These are phyloP conservation scores for Salminus brasiliensis DNA, from an alignment of 2,113 vertebrate species.

Conservation along the genomic window DNA sequence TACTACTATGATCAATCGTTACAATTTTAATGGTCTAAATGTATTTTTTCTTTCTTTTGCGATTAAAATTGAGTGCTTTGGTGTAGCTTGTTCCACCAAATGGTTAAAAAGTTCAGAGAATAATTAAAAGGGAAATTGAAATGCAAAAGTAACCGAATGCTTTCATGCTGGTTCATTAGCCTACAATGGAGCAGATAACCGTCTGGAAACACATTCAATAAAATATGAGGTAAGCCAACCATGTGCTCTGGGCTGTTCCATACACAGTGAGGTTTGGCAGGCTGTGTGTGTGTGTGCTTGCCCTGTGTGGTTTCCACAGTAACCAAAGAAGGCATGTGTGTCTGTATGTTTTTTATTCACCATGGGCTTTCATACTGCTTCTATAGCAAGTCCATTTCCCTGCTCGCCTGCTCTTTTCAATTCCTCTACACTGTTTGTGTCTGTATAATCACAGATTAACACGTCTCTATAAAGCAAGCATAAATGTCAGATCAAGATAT, in stretches of 20 bases:
- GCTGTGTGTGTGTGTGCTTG: not conserved
- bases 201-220: not conserved
- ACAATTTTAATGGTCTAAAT: not conserved
- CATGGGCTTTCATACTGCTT: not conserved
- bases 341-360: not conserved
- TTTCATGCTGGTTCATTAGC: not conserved
- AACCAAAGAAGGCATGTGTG: conserved; percentile 38
- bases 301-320: conserved; percentile 46
- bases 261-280: not conserved
- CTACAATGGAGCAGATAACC: not conserved
- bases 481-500: not conserved
- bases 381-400: not conserved
- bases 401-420: not conserved
- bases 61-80: too few species aligned
- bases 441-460: not conserved
- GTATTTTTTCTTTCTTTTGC: too few species aligned
- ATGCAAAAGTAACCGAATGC: not conserved
- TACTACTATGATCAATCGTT: too few species aligned
- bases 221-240: not conserved
- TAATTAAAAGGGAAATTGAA: not conserved
- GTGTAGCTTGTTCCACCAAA: not conserved
- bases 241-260: not conserved
- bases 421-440: not conserved
- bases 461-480: not conserved
- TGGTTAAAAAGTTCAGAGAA: not conserved